phyloP scores from a whole-genome alignment of 2,797 vertebrate genomes.

The Syngnathus acus region DNA sequence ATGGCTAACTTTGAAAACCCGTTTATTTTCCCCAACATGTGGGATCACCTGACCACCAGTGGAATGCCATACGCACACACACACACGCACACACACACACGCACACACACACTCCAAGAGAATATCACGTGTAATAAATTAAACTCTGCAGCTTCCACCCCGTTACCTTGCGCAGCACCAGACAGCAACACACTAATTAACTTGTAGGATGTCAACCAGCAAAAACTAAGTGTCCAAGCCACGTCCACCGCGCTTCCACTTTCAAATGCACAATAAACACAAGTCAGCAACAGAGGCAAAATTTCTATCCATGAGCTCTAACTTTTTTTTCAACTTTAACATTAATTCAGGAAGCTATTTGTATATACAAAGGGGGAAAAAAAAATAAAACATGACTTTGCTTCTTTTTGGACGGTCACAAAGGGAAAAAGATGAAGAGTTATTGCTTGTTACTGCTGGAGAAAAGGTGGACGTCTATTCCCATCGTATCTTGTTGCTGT shows the following conservation, averaged over 20 bases:
- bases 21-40: slow-evolving; percentile 26
- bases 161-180: slow-evolving; percentile 20
- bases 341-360: slow-evolving; percentile 68
- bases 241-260: slow-evolving; percentile 47
- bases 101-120: slow-evolving; percentile 24
- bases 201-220: slow-evolving; percentile 44
- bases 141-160: slow-evolving; percentile 40
- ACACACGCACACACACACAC: background rate
- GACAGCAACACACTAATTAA: slow-evolving; percentile 40
- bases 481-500: slow-evolving; percentile 34
- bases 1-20: slow-evolving; percentile 41
- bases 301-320: slow-evolving; percentile 62
- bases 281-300: slow-evolving; percentile 69
- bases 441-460: slow-evolving; percentile 78
- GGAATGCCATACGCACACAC: slow-evolving; percentile 52
- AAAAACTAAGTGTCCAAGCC: slow-evolving; percentile 54
- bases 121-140: slow-evolving; percentile 56
- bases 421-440: slow-evolving; percentile 41
- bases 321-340: slow-evolving; percentile 39
- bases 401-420: slow-evolving; percentile 58
- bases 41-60: slow-evolving; percentile 42
- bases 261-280: slow-evolving; percentile 70
- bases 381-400: slow-evolving; percentile 45
- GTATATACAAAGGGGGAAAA: slow-evolving; percentile 62
- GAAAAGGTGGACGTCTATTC: slow-evolving; percentile 48